A percentile compares a stretch with the other conserved stretches of the same genome.
These are phyloP conservation scores for Lepidurus arcticus DNA, from an alignment of 1,140 invertebrate genomes.

Conservation along the genomic window DNA sequence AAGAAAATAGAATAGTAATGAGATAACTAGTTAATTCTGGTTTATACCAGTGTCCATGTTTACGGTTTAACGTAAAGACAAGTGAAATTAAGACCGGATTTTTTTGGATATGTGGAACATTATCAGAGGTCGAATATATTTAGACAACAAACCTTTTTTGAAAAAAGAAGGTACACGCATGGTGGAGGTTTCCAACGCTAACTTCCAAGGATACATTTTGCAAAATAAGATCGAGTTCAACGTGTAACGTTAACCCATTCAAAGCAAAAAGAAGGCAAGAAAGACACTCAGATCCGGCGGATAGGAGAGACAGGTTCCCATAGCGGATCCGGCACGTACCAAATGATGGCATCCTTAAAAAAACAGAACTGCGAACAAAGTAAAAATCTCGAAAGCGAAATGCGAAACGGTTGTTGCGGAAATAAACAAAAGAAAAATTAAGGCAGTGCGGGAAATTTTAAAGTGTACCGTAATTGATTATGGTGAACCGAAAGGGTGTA, in stretches of 20 bases:
- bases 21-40: too few relatives aligned
- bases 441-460: not conserved
- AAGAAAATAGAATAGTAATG: too few relatives aligned
- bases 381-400: too few relatives aligned
- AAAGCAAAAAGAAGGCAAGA: not conserved
- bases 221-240: not conserved
- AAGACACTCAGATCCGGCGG: not conserved
- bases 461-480: not conserved
- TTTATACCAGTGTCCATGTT: too few relatives aligned
- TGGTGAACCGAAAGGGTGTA: not conserved
- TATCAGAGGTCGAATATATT: too few relatives aligned
- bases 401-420: too few relatives aligned
- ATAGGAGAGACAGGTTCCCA: not conserved
- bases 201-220: slow-evolving; percentile 6
- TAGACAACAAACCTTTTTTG: not conserved
- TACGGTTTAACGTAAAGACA: too few relatives aligned
- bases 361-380: not conserved
- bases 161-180: not conserved
- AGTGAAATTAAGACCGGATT: too few relatives aligned
- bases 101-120: too few relatives aligned
- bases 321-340: not conserved
- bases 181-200: not conserved
- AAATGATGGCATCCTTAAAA: not conserved
- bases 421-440: not conserved
- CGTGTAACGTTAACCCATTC: not conserved